Evolutionary conservation across 2,888 invertebrate species (phyloP), one percentile per base, ranked within the genome.

Genomic region (Ametastegia equiseti): DNA sequence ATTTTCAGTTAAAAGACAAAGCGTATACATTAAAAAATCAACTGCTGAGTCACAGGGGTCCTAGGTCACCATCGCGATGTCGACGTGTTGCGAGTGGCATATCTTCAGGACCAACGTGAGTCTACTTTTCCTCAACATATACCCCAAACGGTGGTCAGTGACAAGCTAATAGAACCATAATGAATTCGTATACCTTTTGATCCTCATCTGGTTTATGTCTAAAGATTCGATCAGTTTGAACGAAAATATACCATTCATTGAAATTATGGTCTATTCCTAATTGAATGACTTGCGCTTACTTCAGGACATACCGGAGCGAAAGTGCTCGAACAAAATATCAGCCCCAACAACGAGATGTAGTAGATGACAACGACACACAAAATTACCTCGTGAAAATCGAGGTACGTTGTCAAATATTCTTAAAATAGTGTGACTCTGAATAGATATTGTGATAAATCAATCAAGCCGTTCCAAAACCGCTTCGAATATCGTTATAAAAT

Each of bases 301-400:
- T 84, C 82, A 91, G 91, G 82, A 90, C 90, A 9, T 90, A 86
- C 82, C 88, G 90, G 77, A 91, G 91, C 82, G 91, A 91, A 81
- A 87, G 81, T 71, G 88, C 87, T 67, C 89, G 88, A 27, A 63
- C 86, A 42, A 89, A 89, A 86, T 83, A 84, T 27, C 87, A 87
- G 30, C 86, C 86, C 47, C 83, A 86, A 42, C 78, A 81, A 15
- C 85, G 81, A 9, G 57, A 83, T 11, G 81, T 75, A 33, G 86
- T 87, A 30, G 87, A 88, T 45, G 87, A 85, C 27, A 86, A 82
- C 60, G 85, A 87, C 15, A 80, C 47, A 1, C 86, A 83, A 80
- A 87, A 86, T 82, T 85, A 87, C 82, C 75, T 84, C 7, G 81
- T 84, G 36, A 90, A 87, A 84, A 86, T 89, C 71, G 87, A 90